Evolutionary conservation across 2,888 invertebrate genomes (phyloP).

Genomic region (Harpagoxenus sublaevis): DNA sequence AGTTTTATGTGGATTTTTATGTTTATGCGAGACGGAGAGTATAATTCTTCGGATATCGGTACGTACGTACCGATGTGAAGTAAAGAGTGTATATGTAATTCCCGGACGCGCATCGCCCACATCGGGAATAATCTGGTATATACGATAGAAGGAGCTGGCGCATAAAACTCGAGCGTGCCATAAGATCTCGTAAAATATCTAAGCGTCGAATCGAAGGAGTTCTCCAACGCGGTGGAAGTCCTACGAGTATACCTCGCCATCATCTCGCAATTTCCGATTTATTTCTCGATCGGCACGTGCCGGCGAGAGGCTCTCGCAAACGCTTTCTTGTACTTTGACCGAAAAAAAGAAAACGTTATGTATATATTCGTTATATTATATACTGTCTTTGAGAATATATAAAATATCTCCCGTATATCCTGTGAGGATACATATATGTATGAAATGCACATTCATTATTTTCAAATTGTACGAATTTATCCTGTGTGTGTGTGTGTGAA

Average conservation of each 20-base stretch:
- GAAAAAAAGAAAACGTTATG: background rate
- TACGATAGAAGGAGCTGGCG: constrained; percentile 49
- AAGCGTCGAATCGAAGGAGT: constrained; percentile 2
- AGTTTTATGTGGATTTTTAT: constrained; percentile 67
- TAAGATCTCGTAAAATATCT: constrained; percentile 63
- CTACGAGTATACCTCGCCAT: background rate
- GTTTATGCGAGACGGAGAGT: constrained; percentile 35
- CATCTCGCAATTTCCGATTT: background rate
- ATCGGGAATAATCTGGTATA: constrained; percentile 65
- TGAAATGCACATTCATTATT: background rate
- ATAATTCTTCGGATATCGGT: constrained; percentile 56
- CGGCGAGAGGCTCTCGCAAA: background rate
- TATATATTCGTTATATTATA: background rate
- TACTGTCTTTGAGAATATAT: too few relatives aligned
- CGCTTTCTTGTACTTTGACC: background rate
- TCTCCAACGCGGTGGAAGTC: background rate
- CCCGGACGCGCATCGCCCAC: constrained; percentile 42
- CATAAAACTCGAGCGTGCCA: constrained; percentile 63
- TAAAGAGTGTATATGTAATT: constrained; percentile 48
- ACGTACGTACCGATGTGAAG: constrained; percentile 33
- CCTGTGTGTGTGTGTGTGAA: too few relatives aligned
- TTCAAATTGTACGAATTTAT: background rate
- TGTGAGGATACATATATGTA: background rate
- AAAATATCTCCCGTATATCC: too few relatives aligned
- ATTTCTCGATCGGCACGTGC: background rate